Evolutionary conservation across 2,888 invertebrate species (phyloP), one percentile per base, ranked within the genome.

Genomic region (Blastobasis lacticolella): DNA sequence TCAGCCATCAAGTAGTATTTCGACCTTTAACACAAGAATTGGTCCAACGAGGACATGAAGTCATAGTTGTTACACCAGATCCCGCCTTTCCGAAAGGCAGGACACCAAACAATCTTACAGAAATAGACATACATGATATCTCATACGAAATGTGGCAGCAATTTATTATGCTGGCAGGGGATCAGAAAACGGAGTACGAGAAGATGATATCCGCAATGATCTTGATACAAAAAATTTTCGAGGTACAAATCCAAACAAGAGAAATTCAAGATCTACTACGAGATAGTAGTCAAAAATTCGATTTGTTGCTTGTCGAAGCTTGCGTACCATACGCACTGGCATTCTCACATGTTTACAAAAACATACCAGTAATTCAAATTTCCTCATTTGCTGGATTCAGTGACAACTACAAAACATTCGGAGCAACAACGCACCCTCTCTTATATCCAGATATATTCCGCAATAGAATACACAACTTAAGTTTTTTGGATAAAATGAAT

Each of bases 1-100:
- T 81, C 10, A 88, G 85, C 50, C 88, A 88, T 49, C 84, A 85
- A 61, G 61, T 80, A 0, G 73, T 75, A 0, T 82, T 71, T 51
- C 66, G 73, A 44, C 66, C 72, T 0, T 49, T 89, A 0, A 72
- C 75, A 4, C 61, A 70, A 10, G 81, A 78, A 44, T 58, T 90
- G 44, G 71, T 71, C 0, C 69, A 60, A 43, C 65, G 77, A 10
- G 86, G 85, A 1, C 89, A 89, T 53, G 68, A 87, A 45, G 54
- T 89, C 0, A 66, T 74, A 0, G 63, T 83, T 0, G 54, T 84
- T 0, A 83, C 88, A n/a, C 8, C 86, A 2, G 59, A 83, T 52
- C 83, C 85, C 1, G 64, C 56, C 0, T 75, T 65, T 6, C 49
- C 60, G 0, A 65, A 69, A 49, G 68, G 58, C 7, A 36, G 60